A percentile compares a stretch with the other conserved stretches of the same genome.
Conservation (phyloP, 2,888 invertebrate genomes). For the Acleris literana region DNA sequence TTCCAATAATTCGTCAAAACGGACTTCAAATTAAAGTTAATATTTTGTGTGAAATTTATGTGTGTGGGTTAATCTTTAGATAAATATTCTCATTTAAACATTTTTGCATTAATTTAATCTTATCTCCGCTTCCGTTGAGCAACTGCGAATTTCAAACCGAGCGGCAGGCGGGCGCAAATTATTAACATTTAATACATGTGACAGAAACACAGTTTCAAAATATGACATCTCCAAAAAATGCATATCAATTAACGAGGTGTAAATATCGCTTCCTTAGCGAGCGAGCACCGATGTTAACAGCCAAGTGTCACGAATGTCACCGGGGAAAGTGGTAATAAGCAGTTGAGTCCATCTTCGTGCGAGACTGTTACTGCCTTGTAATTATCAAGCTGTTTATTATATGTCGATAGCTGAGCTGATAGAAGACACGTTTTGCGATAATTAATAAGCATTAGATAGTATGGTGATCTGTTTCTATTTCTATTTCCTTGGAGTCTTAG, state of each 20-base stretch:
- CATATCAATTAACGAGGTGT: slow-evolving; percentile 11
- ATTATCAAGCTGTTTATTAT: slow-evolving; percentile 1
- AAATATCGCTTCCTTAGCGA: slow-evolving; percentile 19
- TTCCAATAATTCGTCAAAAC: neutral
- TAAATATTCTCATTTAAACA: neutral
- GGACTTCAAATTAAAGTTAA: neutral
- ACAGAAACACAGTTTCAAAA: neutral
- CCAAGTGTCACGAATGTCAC: slow-evolving; percentile 24
- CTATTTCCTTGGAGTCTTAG: neutral
- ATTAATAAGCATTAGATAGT: neutral
- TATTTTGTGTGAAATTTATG: slow-evolving; percentile 8
- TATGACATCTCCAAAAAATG: neutral
- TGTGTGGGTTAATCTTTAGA: slow-evolving; percentile 15
- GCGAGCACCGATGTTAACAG: slow-evolving; percentile 7
- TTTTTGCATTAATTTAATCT: slow-evolving; percentile 21
- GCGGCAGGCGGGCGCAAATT: neutral
- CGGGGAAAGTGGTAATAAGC: slow-evolving; percentile 26
- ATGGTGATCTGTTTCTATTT: too few species aligned
- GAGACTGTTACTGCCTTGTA: slow-evolving; percentile 11
- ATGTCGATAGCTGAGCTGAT: slow-evolving; percentile 6
- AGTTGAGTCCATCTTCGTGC: slow-evolving; percentile 17
- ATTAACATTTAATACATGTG: neutral
- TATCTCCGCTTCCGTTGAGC: slow-evolving; percentile 21
- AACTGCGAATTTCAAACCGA: slow-evolving; percentile 5
- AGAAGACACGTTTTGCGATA: neutral